A percentile compares a stretch with the other conserved stretches of the same genome.
Evolutionary conservation across 30 jellyfish, hydroid and myxozoan species (phyloP).

Genomic region (Hydractinia symbiolongicarpus): DNA sequence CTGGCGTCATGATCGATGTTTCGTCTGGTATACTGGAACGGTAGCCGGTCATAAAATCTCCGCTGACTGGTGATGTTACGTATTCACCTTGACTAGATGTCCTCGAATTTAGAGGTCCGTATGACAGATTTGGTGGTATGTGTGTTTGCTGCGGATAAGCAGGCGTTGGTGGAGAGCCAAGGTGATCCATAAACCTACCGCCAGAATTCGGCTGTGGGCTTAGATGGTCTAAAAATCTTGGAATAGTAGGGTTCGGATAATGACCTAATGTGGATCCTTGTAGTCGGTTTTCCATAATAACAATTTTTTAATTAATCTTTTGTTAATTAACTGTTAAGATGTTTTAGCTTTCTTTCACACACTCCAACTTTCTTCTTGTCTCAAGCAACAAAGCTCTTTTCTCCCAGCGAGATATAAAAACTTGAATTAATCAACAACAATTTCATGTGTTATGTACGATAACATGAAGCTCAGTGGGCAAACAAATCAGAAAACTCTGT

Average conservation of each 20-base stretch:
- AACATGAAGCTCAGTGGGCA: too few species aligned
- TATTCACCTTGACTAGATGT: constrained; percentile 43
- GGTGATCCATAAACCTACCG: constrained; percentile 15
- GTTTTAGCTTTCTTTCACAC: too few species aligned
- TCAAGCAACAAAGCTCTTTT: too few species aligned
- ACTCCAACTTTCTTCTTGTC: too few species aligned
- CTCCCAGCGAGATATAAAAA: too few species aligned
- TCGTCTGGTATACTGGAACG: constrained; percentile 58
- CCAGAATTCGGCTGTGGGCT: constrained; percentile 56
- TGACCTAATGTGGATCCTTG: constrained; percentile 97
- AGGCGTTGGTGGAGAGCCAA: constrained; percentile 14
- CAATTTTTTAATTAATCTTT: neutral
- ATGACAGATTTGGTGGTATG: neutral
- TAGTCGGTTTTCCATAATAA: constrained; percentile 66
- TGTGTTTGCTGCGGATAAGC: constrained; percentile 21
- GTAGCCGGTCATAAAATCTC: constrained; percentile 43
- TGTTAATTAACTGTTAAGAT: too few species aligned
- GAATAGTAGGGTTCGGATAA: constrained; percentile 54
- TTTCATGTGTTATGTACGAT: too few species aligned
- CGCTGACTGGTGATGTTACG: constrained; percentile 53
- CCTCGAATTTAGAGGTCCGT: constrained; percentile 19
- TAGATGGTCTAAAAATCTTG: constrained; percentile 71
- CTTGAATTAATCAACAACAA: too few species aligned
- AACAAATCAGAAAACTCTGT: too few species aligned
- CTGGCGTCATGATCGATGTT: constrained; percentile 58